Base-by-base conservation (phyloP, 2,113 vertebrate genomes). In the Nettapus auritus region DNA sequence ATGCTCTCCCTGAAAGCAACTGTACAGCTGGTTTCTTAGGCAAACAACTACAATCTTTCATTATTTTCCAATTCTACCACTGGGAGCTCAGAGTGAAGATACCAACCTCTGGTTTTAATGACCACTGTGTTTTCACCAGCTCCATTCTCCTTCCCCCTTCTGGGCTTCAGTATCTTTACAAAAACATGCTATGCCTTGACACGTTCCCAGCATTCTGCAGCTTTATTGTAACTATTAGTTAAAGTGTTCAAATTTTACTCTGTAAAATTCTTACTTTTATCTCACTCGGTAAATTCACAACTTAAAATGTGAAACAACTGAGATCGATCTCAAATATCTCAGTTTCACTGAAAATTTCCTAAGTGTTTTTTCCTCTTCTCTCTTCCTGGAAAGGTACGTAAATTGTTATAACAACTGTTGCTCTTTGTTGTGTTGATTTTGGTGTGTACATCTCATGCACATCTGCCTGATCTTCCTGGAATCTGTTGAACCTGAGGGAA, bases 391-490 rank as follows among this genome's bases (percentile, higher is more conserved):
- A 66, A 34, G 6, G 8, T 31, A 50, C 11, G 1, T 11, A 26
- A 7, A 6, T 83, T 84, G 10, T 62, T 18, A 2, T 21, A 76
- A 8, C 0, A 93, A 89, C 29, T 23, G 36, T 25, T 85, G 29
- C 11, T 83, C 68, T 80, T 71, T 15, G 12, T 59, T 82, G 14
- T 84, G 62, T 73, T 79, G 22, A 85, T 69, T 81, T 80, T 88
- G n/a, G 56, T 80, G 26, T 25, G 15, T 31, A 1, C 40, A n/a
- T 81, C 17, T 91, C 48, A 44, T 2, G 29, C 69, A 86, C 80
- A 95, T 89, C 80, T 90, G 92, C 40, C 40, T 82, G 38, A 19
- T 83, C 48, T 94, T 97, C 91, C 79, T 52, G 40, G 94, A 96
- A 92, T 87, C 63, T 17, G 5, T 82, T 82, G 81, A 67, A 88